Base-by-base conservation (phyloP, 2,113 vertebrate species). In the Hiodon tergisus region DNA sequence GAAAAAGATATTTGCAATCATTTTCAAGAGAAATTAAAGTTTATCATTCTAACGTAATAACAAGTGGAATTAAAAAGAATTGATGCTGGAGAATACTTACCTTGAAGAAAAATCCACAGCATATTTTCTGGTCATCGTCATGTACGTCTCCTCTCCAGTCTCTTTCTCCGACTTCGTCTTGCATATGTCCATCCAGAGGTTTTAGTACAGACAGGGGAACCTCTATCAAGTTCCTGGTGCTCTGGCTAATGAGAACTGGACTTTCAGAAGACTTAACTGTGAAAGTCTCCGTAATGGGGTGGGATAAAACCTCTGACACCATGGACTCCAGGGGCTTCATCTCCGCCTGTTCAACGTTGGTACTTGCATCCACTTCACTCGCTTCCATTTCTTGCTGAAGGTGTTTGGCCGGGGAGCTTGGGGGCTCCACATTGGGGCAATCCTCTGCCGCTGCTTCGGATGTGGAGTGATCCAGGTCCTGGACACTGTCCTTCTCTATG, bases 21-120 rank as follows among this genome's bases (percentile, higher is more conserved):
- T 31, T 31, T 31, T 31, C 31, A 31, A 31, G 31, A 31, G 31
- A 1, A 31, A 31, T 31, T 31, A 31, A 31, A 48, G 9, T 6
- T 11, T 7, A 10, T 16, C 50, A 61, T 50, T 51, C 10, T 60
- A 60, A 61, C 52, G 51, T 11, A 52, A 10, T 67, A 66, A 51
- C 31, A 57, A n/a, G 5, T 54, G 14, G 69, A 55, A 17, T 5
- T 47, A 31, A 3, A 54, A 48, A 57, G n/a, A 14, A 57, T 47
- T 10, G 2, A 48, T 46, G 0, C 2, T 48, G 16, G 46, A 71
- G 8, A 48, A 48, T 5, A 2, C 83, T 79, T 86, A 99, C 97
- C 94, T 98, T 99, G 77, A 98, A 98, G 83, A 99, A 99, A 90
- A 99, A 99, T 65, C 97, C 97, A 78, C 91, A 94, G 85, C 93